phyloP scores from a whole-genome alignment of 2,888 invertebrate species.

The Cosmorhoe ocellata region DNA sequence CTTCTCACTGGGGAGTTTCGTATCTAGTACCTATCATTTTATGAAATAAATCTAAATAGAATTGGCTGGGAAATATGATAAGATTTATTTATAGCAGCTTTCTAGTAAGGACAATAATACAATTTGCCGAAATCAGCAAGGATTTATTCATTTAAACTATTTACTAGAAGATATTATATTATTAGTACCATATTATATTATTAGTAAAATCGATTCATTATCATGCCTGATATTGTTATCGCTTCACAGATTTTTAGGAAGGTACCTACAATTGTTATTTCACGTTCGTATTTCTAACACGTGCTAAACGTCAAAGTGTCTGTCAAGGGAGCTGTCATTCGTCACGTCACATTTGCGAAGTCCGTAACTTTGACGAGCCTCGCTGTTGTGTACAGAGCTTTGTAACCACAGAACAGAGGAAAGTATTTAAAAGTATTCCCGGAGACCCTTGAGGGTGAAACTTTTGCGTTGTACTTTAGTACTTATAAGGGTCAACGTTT shows the following conservation, averaged over 20 bases:
- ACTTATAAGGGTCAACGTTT: constrained; percentile 39
- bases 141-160: too few species aligned
- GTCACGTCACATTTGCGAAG: constrained; percentile 41
- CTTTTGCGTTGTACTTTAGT: constrained; percentile 34
- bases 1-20: constrained; percentile 11
- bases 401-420: constrained; percentile 38
- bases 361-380: constrained; percentile 40
- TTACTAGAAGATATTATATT: too few species aligned
- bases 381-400: constrained; percentile 45
- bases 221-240: not conserved
- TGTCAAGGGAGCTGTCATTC: constrained; percentile 31
- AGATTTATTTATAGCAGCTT: too few species aligned
- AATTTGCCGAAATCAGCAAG: too few species aligned
- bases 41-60: not conserved
- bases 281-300: constrained; percentile 29
- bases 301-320: constrained; percentile 32
- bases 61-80: not conserved
- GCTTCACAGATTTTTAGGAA: not conserved
- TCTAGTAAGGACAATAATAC: too few species aligned
- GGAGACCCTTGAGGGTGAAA: constrained; percentile 36
- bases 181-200: too few species aligned
- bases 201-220: not conserved
- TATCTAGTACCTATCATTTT: not conserved
- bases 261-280: not conserved
- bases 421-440: constrained; percentile 46